Base-by-base conservation (phyloP, 2,797 vertebrate species). In the Acanthis flammea region DNA sequence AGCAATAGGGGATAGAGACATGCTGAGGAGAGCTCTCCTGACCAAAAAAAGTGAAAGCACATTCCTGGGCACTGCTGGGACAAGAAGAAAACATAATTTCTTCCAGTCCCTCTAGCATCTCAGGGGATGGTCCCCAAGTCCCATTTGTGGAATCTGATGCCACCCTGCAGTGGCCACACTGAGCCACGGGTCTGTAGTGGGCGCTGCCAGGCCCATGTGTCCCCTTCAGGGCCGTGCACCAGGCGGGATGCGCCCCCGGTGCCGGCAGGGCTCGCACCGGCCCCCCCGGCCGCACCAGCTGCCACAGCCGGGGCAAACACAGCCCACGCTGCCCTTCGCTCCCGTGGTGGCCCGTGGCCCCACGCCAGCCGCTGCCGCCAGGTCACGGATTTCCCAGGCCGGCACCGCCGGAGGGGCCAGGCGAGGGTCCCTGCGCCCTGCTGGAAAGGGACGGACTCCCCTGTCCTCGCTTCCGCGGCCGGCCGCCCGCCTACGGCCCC, bases 301-400 rank as follows among this genome's bases (percentile, higher is more conserved):
- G 14, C 74, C 45, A 5, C 82, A 53, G 88, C 88, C 71, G 3
- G 78, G 88, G 79, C 90, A 79, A 95, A 80, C 86, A 57, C 88
- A 42, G 63, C 72, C 75, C 75, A 35, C 54, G 30, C 74, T 68
- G 92, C 88, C 11, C 81, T 48, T 81, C 35, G 25, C 82, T 82
- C 66, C 84, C 78, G 58, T 63, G 88, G 81, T 8, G 22, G 58
- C 54, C 65, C 7, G 30, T 93, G 95, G 94, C 88, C 82, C 63
- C 10, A 4, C 1, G 82, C 94, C 95, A 95, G 88, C 62, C 50
- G 2, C 90, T 68, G 94, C 71, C 15, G 12, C 85, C 78, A 78
- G 94, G 94, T 91, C 92, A 94, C 30, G 58, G 67, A 50, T 95
- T 94, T 94, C 95, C 92, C 94, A 96, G 90, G 88, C 88, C 41